Evolutionary conservation across 2,888 invertebrate species (phyloP).

Genomic region (Malthinus flaveolus): DNA sequence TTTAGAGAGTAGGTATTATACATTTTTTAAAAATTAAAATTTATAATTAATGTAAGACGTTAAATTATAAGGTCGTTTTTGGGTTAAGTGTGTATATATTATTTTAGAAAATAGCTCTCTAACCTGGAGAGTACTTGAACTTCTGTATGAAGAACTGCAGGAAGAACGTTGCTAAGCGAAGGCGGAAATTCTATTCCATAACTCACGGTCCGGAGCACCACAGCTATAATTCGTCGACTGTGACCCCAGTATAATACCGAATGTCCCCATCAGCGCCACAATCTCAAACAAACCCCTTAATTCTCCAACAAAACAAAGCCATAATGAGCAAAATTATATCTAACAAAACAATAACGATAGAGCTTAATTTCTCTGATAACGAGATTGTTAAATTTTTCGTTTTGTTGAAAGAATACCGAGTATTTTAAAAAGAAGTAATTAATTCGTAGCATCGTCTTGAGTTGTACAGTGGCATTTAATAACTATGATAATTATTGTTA

Average conservation of each 20-base stretch:
- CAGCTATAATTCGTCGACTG: constrained; percentile 37
- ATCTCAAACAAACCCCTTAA: constrained; percentile 13
- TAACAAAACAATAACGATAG: constrained; percentile 30
- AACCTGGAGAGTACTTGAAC: constrained; percentile 22
- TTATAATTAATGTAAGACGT: too few species aligned
- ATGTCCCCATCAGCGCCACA: constrained; percentile 25
- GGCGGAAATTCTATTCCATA: constrained; percentile 43
- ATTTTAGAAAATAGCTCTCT: constrained; percentile 18
- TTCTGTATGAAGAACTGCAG: constrained; percentile 15
- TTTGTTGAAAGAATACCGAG: too few species aligned
- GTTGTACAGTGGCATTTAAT: too few species aligned
- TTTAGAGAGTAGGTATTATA: too few species aligned
- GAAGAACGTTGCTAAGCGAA: constrained; percentile 32
- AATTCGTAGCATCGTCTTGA: too few species aligned
- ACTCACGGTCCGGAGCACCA: constrained; percentile 39
- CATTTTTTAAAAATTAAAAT: too few species aligned
- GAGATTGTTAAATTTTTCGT: too few species aligned
- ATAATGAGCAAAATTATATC: constrained; percentile 31
- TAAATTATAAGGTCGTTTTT: constrained; percentile 3
- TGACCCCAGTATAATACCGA: constrained; percentile 30
- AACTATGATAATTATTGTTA: too few species aligned
- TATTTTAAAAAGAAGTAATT: too few species aligned
- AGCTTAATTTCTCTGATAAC: constrained; percentile 24
- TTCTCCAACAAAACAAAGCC: constrained; percentile 25
- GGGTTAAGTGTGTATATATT: constrained; percentile 20